Conservation (phyloP, 2,113 vertebrate species). For the Pseudorectes ferrugineus region DNA sequence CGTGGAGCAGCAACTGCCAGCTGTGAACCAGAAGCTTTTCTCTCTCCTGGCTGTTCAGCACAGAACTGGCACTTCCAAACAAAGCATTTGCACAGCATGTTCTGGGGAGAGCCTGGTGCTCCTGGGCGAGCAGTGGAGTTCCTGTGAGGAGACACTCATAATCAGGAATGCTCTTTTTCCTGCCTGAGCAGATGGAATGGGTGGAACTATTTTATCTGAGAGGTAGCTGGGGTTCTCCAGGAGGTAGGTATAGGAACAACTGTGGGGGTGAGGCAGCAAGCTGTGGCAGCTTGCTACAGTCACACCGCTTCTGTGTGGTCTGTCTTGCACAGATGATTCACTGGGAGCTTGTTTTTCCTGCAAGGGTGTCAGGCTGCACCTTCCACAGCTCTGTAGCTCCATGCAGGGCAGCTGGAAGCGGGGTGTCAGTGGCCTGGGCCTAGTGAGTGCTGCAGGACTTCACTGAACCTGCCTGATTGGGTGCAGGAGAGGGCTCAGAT, state of each 20-base stretch:
- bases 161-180: neutral
- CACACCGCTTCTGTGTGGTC: neutral
- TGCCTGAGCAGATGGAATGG: neutral
- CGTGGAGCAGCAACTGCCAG: neutral
- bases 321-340: neutral
- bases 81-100: accelerated
- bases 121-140: neutral
- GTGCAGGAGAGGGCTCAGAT: neutral
- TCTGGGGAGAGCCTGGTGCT: neutral
- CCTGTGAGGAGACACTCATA: neutral
- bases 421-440: neutral
- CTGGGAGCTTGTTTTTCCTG: neutral
- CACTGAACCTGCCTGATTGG: neutral
- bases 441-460: neutral
- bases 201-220: neutral
- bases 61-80: neutral
- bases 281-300: neutral
- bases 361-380: neutral
- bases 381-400: neutral
- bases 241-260: neutral
- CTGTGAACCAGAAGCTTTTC: neutral
- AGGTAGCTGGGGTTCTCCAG: neutral
- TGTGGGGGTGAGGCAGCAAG: neutral
- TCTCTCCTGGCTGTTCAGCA: neutral
- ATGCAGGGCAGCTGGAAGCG: neutral